Conservation (phyloP, 2,113 vertebrate species). For the Xenus cinereus region DNA sequence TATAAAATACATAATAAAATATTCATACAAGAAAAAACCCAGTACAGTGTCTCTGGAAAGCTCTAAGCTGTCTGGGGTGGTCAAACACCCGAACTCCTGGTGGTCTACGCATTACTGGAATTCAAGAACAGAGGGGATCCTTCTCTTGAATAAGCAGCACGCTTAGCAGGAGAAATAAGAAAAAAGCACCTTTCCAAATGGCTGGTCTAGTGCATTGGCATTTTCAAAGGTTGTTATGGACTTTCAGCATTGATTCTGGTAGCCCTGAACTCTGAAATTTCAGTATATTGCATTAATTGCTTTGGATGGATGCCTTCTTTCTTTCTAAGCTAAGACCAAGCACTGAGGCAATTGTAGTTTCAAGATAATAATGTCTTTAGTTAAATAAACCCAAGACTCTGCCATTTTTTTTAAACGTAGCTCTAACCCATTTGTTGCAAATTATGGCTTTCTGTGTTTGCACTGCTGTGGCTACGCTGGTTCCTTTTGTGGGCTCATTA, state of each 20-base stretch:
- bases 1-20: not conserved
- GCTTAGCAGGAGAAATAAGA: not conserved
- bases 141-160: not conserved
- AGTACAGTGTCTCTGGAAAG: not conserved
- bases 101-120: rapidly evolving
- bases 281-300: not conserved
- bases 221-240: not conserved
- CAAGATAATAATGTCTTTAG: not conserved
- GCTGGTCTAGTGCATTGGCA: not conserved
- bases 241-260: not conserved
- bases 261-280: not conserved
- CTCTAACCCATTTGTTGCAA: conserved; percentile 25
- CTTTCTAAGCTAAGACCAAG: not conserved
- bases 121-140: not conserved
- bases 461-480: not conserved
- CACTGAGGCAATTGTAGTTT: not conserved
- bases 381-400: not conserved
- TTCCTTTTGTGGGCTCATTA: conserved; percentile 45
- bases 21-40: not conserved
- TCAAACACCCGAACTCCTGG: not conserved
- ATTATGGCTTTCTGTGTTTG: conserved; percentile 32
- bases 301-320: not conserved
- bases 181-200: not conserved
- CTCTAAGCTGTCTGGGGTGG: not conserved
- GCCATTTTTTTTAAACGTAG: not conserved